A percentile compares a stretch with the other conserved stretches of the same genome.
phyloP scores from a whole-genome alignment of 2,797 vertebrate genomes.

The Sebastes dallii region DNA sequence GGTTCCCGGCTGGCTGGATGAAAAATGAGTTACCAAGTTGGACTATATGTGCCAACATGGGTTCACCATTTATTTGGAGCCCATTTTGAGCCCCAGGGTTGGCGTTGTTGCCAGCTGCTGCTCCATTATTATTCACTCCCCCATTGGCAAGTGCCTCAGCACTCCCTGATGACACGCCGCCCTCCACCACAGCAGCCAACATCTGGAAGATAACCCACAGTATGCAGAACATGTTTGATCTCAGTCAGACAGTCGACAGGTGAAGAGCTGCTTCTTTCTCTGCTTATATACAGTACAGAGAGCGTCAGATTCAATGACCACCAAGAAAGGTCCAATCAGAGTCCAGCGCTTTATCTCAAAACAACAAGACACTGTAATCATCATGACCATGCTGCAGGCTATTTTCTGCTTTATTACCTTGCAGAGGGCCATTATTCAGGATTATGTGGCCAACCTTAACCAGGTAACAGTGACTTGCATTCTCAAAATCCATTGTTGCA shows the following conservation, averaged over 20 bases:
- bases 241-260: conserved; percentile 22
- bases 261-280: conserved; percentile 19
- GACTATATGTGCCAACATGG: conserved; percentile 58
- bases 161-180: conserved; percentile 72
- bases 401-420: conserved; percentile 65
- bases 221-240: conserved; percentile 67
- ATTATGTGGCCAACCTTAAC: conserved; percentile 63
- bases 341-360: conserved; percentile 48
- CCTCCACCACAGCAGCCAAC: conserved; percentile 62
- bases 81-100: conserved; percentile 61
- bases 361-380: conserved; percentile 62
- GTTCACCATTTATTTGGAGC: conserved; percentile 49
- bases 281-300: conserved; percentile 62
- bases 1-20: conserved; percentile 66
- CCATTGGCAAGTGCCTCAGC: conserved; percentile 63
- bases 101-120: conserved; percentile 55
- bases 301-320: conserved; percentile 13
- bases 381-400: conserved; percentile 58
- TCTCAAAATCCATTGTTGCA: conserved; percentile 30
- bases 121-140: conserved; percentile 59
- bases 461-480: conserved; percentile 56
- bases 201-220: conserved; percentile 69
- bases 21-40: conserved; percentile 68
- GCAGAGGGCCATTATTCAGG: conserved; percentile 56
- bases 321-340: conserved; percentile 69